These are phyloP conservation scores for Callithrix jacchus DNA, from an alignment of 2,113 vertebrate genomes.

Conservation along the genomic window DNA sequence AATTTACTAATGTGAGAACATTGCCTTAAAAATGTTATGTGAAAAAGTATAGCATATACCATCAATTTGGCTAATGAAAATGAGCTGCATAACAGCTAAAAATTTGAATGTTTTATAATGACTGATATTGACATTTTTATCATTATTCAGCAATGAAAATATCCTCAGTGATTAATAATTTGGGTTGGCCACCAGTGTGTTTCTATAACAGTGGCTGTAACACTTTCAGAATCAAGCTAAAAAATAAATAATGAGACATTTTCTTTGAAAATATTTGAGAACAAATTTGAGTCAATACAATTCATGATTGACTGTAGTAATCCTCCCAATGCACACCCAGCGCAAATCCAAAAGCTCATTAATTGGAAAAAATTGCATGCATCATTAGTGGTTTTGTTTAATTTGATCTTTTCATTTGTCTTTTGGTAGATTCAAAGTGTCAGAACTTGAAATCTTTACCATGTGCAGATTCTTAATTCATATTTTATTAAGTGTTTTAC, in stretches of 20 bases:
- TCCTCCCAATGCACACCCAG: not conserved
- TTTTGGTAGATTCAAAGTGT: not conserved
- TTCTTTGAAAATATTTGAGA: constrained; percentile 37
- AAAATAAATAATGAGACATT: not conserved
- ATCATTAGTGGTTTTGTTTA: not conserved
- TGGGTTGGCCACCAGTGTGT: not conserved
- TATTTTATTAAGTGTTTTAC: not conserved
- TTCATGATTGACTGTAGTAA: not conserved
- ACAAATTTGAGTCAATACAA: not conserved
- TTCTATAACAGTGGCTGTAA: not conserved
- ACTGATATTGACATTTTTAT: not conserved
- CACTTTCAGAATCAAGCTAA: not conserved
- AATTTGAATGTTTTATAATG: not conserved
- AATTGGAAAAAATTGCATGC: not conserved
- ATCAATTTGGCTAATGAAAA: not conserved
- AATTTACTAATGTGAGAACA: not conserved
- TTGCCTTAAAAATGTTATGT: not conserved
- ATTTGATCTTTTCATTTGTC: constrained; percentile 24
- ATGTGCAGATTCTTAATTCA: not conserved
- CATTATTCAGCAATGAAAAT: not conserved
- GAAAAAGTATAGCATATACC: not conserved
- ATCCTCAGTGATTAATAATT: not conserved
- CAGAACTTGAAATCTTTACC: not conserved
- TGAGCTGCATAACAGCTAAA: not conserved
- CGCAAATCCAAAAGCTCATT: not conserved